phyloP scores from a whole-genome alignment of 2,888 invertebrate species.

The Amphiduros pacificus region DNA sequence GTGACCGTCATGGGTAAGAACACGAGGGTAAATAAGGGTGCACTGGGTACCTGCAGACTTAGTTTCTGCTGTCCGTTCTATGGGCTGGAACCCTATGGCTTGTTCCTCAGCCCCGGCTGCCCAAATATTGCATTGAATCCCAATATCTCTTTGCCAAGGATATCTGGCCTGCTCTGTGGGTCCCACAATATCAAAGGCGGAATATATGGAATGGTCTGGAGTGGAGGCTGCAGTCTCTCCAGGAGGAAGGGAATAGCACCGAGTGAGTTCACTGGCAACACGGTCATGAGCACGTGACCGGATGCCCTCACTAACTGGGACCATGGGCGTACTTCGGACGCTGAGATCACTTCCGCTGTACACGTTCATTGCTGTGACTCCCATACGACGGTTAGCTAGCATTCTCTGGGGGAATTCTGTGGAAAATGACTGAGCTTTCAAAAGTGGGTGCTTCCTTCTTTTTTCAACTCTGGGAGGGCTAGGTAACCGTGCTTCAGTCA shows the following conservation, averaged over 20 bases:
- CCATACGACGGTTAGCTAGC: background rate
- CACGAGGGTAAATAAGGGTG: background rate
- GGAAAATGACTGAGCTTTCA: background rate
- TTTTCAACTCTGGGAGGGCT: background rate
- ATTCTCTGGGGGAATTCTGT: background rate
- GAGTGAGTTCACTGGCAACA: background rate
- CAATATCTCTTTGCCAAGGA: conserved; percentile 14
- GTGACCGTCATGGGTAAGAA: no score
- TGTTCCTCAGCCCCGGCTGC: background rate
- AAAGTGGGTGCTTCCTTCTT: background rate
- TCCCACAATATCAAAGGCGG: conserved; percentile 8
- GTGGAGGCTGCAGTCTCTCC: background rate
- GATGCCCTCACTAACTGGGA: background rate
- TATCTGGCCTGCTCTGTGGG: conserved; percentile 7
- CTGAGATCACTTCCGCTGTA: background rate
- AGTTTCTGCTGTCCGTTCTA: no score
- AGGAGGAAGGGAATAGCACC: background rate
- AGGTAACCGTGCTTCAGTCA: background rate
- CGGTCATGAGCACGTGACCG: background rate
- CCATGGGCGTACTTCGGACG: background rate
- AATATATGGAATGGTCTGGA: conserved; percentile 9
- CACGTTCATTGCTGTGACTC: background rate
- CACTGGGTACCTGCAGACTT: background rate
- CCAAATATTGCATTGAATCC: conserved; percentile 5
- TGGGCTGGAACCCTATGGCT: no score